These are phyloP conservation scores for Oikopleura vanhoeffeni DNA, from an alignment of 23 tunicate genomes.

Conservation along the genomic window DNA sequence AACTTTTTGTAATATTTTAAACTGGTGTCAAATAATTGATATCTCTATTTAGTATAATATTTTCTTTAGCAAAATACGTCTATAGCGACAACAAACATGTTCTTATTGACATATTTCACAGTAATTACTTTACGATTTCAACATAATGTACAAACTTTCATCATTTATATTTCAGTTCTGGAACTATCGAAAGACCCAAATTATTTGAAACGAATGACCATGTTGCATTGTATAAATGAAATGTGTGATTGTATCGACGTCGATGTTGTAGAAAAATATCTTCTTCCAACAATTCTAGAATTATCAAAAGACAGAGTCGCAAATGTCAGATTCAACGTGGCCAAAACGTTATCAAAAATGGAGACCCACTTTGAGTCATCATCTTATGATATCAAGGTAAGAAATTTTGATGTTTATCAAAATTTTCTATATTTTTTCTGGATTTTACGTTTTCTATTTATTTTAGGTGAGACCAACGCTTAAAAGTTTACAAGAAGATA, in stretches of 20 bases:
- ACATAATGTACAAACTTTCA: no score
- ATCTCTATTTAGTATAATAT: no score
- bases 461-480: constrained; percentile 63
- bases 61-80: no score
- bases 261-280: neutral
- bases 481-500: constrained; percentile 43
- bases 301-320: constrained; percentile 25
- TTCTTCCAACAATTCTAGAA: neutral
- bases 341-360: constrained; percentile 70
- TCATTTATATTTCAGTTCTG: constrained; percentile 18
- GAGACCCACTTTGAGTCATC: constrained; percentile 60
- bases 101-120: no score
- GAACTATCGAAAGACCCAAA: constrained; percentile 79
- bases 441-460: neutral
- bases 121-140: no score
- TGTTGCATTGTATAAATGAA: constrained; percentile 77
- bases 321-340: constrained; percentile 85
- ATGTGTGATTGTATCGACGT: constrained; percentile 1
- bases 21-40: no score
- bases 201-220: constrained; percentile 85
- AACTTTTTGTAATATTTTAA: no score
- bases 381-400: constrained; percentile 27
- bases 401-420: no score
- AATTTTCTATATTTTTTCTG: neutral
- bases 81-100: no score